A percentile compares a stretch with the other conserved stretches of the same genome.
Conservation (phyloP, 2,113 vertebrate species). For the Myodes glareolus region DNA sequence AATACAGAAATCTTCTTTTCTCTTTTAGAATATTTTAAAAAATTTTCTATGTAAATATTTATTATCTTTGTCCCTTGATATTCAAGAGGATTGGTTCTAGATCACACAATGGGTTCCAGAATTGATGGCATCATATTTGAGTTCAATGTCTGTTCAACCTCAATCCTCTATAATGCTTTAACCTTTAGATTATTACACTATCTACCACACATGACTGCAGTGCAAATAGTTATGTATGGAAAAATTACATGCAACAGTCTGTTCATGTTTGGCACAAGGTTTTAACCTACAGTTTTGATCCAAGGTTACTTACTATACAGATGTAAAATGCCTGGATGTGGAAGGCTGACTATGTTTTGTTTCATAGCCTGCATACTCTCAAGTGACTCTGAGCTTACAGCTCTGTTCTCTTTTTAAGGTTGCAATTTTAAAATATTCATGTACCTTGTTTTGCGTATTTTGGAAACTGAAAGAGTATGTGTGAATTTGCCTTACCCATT, state of each 20-base stretch:
- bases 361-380: not conserved
- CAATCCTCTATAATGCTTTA: too few relatives aligned
- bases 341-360: not conserved
- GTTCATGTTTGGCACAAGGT: too few relatives aligned
- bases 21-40: not conserved
- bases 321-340: not conserved
- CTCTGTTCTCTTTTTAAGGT: not conserved
- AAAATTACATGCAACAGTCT: not conserved
- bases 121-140: not conserved
- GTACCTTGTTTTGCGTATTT: not conserved
- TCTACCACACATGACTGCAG: not conserved
- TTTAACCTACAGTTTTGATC: not conserved
- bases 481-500: not conserved
- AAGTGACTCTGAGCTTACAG: not conserved
- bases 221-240: not conserved
- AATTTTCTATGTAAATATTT: not conserved
- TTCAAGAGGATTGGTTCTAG: not conserved
- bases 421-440: not conserved
- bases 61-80: not conserved
- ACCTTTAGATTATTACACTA: not conserved
- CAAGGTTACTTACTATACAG: not conserved
- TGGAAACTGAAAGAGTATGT: not conserved
- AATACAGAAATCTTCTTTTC: not conserved
- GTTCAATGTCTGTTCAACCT: not conserved
- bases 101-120: not conserved